A percentile compares a stretch with the other conserved stretches of the same genome.
Evolutionary conservation across 2,797 vertebrate genomes (phyloP).

Genomic region (Phoeniculus purpureus): DNA sequence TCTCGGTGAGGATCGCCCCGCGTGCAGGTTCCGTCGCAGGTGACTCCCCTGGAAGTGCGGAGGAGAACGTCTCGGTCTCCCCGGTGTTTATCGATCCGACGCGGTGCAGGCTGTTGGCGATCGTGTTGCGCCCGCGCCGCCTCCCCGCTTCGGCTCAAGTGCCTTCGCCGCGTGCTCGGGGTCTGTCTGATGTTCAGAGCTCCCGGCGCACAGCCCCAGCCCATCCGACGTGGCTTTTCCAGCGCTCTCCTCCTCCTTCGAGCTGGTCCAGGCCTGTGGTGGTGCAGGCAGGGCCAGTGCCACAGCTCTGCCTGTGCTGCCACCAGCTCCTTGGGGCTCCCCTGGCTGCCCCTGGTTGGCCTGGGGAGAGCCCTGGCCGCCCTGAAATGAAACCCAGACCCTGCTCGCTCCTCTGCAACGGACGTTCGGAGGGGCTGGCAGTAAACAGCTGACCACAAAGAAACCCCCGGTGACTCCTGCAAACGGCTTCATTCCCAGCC

Average conservation of each 20-base stretch:
- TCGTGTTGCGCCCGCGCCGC: slow-evolving; percentile 28
- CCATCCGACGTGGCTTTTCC: not conserved
- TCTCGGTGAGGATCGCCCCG: accelerated
- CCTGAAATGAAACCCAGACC: not conserved
- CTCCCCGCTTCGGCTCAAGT: not conserved
- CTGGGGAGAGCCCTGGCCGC: not conserved
- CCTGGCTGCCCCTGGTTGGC: accelerated
- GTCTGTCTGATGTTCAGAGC: not conserved
- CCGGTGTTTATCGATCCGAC: slow-evolving; percentile 65
- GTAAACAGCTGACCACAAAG: slow-evolving; percentile 53
- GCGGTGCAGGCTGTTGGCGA: slow-evolving; percentile 68
- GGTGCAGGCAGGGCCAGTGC: accelerated
- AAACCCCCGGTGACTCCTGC: slow-evolving; percentile 34
- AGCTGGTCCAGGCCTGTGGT: not conserved
- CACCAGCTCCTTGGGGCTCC: accelerated
- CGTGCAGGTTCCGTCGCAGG: not conserved
- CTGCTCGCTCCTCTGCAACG: not conserved
- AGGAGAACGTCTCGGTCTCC: slow-evolving; percentile 36
- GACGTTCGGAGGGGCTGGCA: not conserved
- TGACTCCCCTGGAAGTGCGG: not conserved
- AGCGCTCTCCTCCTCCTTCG: not conserved
- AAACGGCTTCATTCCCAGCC: slow-evolving; percentile 3
- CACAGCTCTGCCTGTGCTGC: accelerated
- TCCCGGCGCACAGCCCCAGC: not conserved
- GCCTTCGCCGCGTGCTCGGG: not conserved